Percentiles rank a stretch among this genome's conserved stretches.
phyloP scores from a whole-genome alignment of 1,140 invertebrate genomes.

The Sitophilus oryzae region DNA sequence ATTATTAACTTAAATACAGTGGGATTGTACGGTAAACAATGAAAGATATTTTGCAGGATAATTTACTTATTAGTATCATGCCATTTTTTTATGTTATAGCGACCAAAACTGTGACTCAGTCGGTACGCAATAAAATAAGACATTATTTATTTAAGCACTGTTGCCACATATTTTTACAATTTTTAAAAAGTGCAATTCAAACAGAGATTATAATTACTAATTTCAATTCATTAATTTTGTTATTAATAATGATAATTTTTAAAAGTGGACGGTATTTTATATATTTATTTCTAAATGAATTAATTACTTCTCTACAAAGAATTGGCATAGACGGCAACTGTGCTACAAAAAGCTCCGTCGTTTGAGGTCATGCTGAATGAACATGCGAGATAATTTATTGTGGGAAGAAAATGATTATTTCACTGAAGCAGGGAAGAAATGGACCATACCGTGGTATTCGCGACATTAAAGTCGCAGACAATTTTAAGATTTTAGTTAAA shows the following conservation, averaged over 20 bases:
- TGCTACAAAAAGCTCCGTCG: conserved; percentile 11
- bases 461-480: conserved; percentile 15
- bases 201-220: too few relatives aligned
- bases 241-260: too few relatives aligned
- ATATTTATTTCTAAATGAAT: background rate
- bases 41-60: background rate
- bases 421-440: conserved; percentile 20
- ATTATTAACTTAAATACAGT: too few relatives aligned
- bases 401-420: conserved; percentile 27
- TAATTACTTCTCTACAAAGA: background rate
- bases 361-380: conserved; percentile 24
- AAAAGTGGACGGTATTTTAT: too few relatives aligned
- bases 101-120: background rate
- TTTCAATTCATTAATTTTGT: too few relatives aligned
- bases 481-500: conserved; percentile 17
- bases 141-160: background rate
- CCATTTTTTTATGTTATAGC: background rate
- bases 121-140: background rate
- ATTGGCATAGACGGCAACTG: conserved; percentile 10
- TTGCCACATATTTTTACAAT: background rate
- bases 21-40: background rate
- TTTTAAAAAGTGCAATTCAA: too few relatives aligned
- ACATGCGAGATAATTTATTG: conserved; percentile 25
- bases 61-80: background rate
- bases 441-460: conserved; percentile 16